These are phyloP conservation scores for Pardosa pseudoannulata DNA, from an alignment of 2,888 invertebrate species.

Conservation along the genomic window DNA sequence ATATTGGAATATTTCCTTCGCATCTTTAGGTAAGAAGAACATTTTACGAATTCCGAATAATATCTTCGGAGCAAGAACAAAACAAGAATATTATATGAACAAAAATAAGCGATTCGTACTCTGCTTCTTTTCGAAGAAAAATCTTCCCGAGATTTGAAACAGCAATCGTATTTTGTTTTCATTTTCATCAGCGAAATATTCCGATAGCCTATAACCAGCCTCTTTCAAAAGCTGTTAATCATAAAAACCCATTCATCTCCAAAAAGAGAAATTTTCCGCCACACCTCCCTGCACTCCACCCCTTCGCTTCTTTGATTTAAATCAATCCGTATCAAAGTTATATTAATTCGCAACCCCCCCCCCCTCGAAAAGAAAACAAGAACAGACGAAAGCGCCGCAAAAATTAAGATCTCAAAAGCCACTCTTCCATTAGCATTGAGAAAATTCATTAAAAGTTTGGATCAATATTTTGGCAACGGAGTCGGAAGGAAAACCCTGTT, in stretches of 20 bases:
- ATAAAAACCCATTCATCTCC: neutral
- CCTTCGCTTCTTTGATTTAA: slow-evolving; percentile 6
- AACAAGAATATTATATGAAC: neutral
- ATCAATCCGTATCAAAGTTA: slow-evolving; percentile 15
- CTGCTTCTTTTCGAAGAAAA: neutral
- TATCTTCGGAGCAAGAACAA: no score
- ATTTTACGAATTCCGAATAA: no score
- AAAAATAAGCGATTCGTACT: neutral
- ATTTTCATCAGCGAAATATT: neutral
- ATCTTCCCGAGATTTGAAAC: neutral
- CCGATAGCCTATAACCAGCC: neutral
- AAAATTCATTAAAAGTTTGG: slow-evolving; percentile 13
- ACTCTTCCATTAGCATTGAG: slow-evolving; percentile 8
- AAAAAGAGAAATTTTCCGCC: neutral
- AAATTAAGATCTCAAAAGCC: slow-evolving; percentile 19
- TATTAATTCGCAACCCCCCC: slow-evolving; percentile 9
- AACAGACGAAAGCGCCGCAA: slow-evolving; percentile 5
- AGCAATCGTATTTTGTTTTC: neutral
- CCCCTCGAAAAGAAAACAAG: neutral
- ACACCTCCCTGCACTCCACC: no score
- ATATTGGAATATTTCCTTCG: no score
- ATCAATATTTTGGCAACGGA: slow-evolving; percentile 10
- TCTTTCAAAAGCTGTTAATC: slow-evolving; percentile 10
- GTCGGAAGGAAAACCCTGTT: neutral
- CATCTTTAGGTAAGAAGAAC: no score